phyloP scores from a whole-genome alignment of 1,140 invertebrate genomes.

The Eupeodes corollae region DNA sequence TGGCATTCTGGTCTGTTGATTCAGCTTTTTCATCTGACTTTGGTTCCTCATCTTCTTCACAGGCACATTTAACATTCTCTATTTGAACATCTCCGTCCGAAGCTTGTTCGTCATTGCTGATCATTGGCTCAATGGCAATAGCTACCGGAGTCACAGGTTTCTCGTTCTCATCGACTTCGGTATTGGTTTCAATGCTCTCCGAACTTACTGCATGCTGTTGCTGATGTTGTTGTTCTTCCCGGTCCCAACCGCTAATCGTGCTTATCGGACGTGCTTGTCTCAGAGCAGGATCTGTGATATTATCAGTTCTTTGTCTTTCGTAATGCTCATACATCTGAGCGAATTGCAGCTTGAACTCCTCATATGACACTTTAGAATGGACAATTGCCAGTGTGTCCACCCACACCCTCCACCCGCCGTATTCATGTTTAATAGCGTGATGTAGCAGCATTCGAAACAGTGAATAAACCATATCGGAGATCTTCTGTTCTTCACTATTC shows the following conservation, averaged over 20 bases:
- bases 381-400: conserved; percentile 98
- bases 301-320: conserved; percentile 82
- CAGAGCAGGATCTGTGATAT: conserved; percentile 87
- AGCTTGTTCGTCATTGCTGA: conserved; percentile 2
- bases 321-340: conserved; percentile 97
- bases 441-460: conserved; percentile 94
- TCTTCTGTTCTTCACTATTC: conserved; percentile 88
- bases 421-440: conserved; percentile 98
- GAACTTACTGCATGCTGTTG: conserved; percentile 11
- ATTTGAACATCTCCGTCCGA: not conserved
- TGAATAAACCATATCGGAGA: conserved; percentile 96
- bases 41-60: conserved; percentile 1
- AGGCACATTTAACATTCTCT: conserved; percentile 5
- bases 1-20: not conserved
- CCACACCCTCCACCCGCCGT: conserved; percentile 99
- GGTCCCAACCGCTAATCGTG: conserved; percentile 90
- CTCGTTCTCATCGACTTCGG: not conserved
- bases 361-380: conserved; percentile 97
- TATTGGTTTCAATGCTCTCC: conserved; percentile 3
- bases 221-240: conserved; percentile 42
- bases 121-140: conserved; percentile 12
- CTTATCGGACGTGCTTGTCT: conserved; percentile 85
- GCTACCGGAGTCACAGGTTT: conserved; percentile 21
- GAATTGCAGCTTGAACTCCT: conserved; percentile 92
- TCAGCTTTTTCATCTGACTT: not conserved